These are phyloP conservation scores for Chymomyza fuscimana DNA, from an alignment of 2,888 invertebrate species.

Conservation along the genomic window DNA sequence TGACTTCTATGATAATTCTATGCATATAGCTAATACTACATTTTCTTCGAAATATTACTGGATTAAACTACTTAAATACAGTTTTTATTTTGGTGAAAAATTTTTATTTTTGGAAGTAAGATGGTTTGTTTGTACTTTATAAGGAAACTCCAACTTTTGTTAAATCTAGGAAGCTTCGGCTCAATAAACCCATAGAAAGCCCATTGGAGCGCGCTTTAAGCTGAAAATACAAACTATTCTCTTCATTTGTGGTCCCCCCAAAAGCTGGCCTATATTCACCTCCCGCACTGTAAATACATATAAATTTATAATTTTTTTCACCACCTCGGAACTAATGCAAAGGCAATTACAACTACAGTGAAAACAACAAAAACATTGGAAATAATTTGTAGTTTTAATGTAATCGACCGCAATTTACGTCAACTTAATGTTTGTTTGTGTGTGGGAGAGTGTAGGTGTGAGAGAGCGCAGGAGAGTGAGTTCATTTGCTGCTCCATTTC, in stretches of 20 bases:
- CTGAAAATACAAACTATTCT: too few species aligned
- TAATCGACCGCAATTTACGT: slow-evolving; percentile 78
- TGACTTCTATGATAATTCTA: too few species aligned
- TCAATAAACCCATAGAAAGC: too few species aligned
- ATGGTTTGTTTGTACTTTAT: too few species aligned
- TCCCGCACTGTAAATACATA: not conserved
- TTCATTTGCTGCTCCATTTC: slow-evolving; percentile 65
- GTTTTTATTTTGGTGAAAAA: too few species aligned
- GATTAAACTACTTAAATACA: too few species aligned
- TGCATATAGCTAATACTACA: too few species aligned
- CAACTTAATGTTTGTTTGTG: slow-evolving; percentile 72
- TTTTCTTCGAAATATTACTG: too few species aligned
- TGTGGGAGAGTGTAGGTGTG: not conserved
- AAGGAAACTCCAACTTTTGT: too few species aligned
- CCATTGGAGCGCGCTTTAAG: too few species aligned
- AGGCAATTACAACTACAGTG: not conserved
- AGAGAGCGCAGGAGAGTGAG: slow-evolving; percentile 19
- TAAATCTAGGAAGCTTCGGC: too few species aligned
- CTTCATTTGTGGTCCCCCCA: not conserved
- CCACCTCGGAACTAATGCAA: not conserved
- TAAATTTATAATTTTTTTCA: not conserved
- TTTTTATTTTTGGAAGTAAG: too few species aligned
- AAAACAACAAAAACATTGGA: slow-evolving; percentile 3
- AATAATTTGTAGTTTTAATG: slow-evolving; percentile 63
- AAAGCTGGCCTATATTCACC: not conserved